Evolutionary conservation across 2,888 invertebrate genomes (phyloP), one percentile per base, ranked within the genome.

Genomic region (Nephrocerus scutellatus): DNA sequence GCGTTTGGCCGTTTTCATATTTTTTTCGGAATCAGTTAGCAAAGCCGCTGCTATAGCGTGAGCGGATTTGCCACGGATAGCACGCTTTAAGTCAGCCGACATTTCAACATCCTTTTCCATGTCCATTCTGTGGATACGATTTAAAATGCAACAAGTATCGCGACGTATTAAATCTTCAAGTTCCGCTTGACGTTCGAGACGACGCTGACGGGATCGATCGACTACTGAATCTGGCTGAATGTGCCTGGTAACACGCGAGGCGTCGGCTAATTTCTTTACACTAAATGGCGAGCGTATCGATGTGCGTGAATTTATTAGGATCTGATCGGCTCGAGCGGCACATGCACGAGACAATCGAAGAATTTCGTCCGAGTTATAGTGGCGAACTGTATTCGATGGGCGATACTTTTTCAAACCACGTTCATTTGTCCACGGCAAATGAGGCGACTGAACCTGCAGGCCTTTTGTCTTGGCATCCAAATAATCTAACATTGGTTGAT

Each of bases 401-500:
- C 77, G 77, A 62, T 80, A 82, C 59, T 79, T 78, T 49, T 75
- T 72, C 46, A 82, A 68, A 22, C 77, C 80, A 54, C 80, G 73
- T 62, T 83, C 83, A 63, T 81, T 79, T 43, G 75, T 74, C 79
- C 79, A 81, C 41, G 84, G 84, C 49, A 86, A 70, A 68, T 84
- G 82, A 49, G 86, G 66, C 42, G 65, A 63, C 50, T 64, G 64
- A 50, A 62, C 59, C 39, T 63, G 55, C 39, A 60, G 53, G 42
- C 57, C 58, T 45, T 62, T 60, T 41, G 78, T 75, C 70, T 82
- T 84, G 29, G 75, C 77, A 59, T 81, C 80, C 53, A 88, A 78
- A 60, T 84, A 86, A 67, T 88, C 85, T 57, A 88, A 79, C 86
- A 88, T 86, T 32, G 87, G 87, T 65, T 86, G 84, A 69, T 88